Evolutionary conservation across 2,113 vertebrate genomes (phyloP).

Genomic region (Colinus virginianus): DNA sequence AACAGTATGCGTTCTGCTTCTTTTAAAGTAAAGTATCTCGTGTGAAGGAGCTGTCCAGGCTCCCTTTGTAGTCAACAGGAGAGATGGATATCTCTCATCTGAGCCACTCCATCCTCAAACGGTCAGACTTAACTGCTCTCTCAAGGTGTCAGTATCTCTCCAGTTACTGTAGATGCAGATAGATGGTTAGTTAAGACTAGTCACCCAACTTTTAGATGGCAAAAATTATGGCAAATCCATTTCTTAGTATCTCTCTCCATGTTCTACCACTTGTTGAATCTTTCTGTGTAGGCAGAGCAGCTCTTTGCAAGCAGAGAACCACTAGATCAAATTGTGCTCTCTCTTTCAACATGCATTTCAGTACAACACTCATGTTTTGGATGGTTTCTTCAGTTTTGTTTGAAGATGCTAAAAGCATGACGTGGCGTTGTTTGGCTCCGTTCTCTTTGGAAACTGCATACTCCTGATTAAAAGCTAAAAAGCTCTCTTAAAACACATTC

Average conservation of each 20-base stretch:
- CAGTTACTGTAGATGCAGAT: not conserved
- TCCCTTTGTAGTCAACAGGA: not conserved
- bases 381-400: not conserved
- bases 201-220: not conserved
- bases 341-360: not conserved
- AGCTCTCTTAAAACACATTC: not conserved
- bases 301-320: not conserved
- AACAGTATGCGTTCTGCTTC: not conserved
- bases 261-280: not conserved
- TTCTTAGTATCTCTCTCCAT: not conserved
- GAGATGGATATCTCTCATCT: not conserved
- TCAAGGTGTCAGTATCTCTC: not conserved
- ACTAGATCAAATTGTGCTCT: not conserved
- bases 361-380: not conserved
- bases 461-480: not conserved
- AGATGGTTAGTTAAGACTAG: not conserved
- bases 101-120: not conserved
- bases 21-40: not conserved
- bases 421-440: not conserved
- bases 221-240: not conserved
- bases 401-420: not conserved
- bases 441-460: not conserved
- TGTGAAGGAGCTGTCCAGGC: not conserved
- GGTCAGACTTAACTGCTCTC: not conserved
- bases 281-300: not conserved